Conservation (phyloP, 1,140 invertebrate genomes). For the Trichonephila clavipes region DNA sequence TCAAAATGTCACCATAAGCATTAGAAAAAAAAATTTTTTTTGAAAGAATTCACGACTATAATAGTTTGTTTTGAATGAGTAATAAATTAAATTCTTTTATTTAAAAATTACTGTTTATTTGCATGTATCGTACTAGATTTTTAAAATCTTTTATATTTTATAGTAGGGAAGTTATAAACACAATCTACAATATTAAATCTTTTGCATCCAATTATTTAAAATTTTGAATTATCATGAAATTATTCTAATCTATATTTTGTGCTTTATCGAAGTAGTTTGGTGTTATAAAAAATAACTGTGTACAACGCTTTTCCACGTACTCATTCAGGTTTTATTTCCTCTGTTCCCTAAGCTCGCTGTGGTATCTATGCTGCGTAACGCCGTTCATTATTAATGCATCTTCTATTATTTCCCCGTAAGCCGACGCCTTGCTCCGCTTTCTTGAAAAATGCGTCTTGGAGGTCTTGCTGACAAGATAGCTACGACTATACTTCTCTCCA, state of each 20-base stretch:
- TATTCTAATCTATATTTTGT: neutral
- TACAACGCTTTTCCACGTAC: neutral
- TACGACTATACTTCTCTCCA: constrained; percentile 14
- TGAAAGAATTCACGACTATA: too few species aligned
- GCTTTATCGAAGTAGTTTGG: neutral
- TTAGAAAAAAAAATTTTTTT: too few species aligned
- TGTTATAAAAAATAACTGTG: neutral
- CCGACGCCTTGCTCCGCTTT: neutral
- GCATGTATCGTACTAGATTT: too few species aligned
- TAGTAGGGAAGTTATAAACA: too few species aligned
- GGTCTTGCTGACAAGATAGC: constrained; percentile 63
- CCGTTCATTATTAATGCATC: constrained; percentile 65
- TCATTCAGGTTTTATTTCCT: neutral
- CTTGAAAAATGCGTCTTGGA: constrained; percentile 49
- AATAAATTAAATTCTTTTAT: too few species aligned
- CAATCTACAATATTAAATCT: too few species aligned
- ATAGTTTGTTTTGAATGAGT: too few species aligned
- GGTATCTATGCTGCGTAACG: neutral
- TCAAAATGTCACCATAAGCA: too few species aligned
- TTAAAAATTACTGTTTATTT: too few species aligned
- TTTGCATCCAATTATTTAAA: too few species aligned
- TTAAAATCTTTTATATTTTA: too few species aligned
- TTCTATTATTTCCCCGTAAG: constrained; percentile 9
- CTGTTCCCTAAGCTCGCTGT: neutral
- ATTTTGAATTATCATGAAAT: too few species aligned